Percentiles rank a stretch among this genome's conserved stretches.
These are phyloP conservation scores for Hypomesus transpacificus DNA, from an alignment of 2,113 vertebrate species.

Conservation along the genomic window DNA sequence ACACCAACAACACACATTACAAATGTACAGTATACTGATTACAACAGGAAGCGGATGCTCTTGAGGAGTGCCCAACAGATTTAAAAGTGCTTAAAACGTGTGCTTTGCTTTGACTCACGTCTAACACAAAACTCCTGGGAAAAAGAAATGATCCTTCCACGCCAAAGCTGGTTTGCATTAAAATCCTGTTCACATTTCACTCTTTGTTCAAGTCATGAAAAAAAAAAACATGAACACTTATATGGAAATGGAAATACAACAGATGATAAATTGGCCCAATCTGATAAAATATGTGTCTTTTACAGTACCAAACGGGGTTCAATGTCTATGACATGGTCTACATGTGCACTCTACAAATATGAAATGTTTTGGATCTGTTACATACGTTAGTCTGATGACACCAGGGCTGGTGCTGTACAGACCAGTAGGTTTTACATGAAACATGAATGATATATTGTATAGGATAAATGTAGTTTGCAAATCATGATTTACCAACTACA, in stretches of 20 bases:
- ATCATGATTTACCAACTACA: conserved; percentile 47
- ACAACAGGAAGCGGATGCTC: conserved; percentile 23
- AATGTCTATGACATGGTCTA: conserved; percentile 37
- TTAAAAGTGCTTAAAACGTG: conserved; percentile 64
- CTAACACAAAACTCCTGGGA: conserved; percentile 29
- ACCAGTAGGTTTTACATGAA: conserved; percentile 40
- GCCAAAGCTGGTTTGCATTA: conserved; percentile 37
- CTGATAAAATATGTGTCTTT: conserved; percentile 6
- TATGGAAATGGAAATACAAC: conserved; percentile 29
- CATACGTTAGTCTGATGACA: conserved; percentile 19
- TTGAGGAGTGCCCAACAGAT: not conserved
- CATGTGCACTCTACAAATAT: conserved; percentile 43
- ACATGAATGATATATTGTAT: conserved; percentile 45
- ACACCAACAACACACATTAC: conserved; percentile 40
- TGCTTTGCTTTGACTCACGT: conserved; percentile 54
- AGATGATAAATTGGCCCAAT: conserved; percentile 18
- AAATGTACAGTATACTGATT: conserved; percentile 55
- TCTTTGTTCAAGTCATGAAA: conserved; percentile 40
- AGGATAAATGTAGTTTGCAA: conserved; percentile 48
- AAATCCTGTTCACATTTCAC: conserved; percentile 46
- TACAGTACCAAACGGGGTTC: conserved; percentile 22
- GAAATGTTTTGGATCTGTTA: conserved; percentile 35
- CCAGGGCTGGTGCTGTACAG: conserved; percentile 17
- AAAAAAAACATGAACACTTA: conserved; percentile 39
- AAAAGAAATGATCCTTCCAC: conserved; percentile 3